Percentiles rank a stretch among this genome's conserved stretches.
These are phyloP conservation scores for Acanthoscelides obtectus DNA, from an alignment of 2,888 invertebrate genomes.

Conservation along the genomic window DNA sequence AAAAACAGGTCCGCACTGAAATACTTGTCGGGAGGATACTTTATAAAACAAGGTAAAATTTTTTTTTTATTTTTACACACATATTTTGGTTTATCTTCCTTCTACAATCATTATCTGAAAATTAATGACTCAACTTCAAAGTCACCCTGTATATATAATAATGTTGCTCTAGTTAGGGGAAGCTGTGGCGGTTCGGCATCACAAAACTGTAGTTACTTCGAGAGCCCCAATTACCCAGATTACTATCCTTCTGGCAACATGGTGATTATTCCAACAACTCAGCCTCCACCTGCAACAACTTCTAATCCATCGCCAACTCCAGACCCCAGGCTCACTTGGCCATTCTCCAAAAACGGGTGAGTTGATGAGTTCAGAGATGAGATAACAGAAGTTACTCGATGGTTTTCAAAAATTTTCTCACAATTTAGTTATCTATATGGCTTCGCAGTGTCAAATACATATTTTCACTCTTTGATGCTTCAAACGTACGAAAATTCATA, in stretches of 20 bases:
- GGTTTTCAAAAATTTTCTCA: no score
- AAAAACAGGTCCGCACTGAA: no score
- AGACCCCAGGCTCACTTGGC: constrained; percentile 32
- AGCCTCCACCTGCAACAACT: constrained; percentile 20
- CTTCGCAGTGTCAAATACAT: no score
- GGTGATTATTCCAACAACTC: constrained; percentile 29
- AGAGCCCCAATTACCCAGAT: constrained; percentile 65
- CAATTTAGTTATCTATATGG: no score
- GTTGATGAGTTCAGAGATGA: neutral
- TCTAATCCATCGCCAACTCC: constrained; percentile 30
- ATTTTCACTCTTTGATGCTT: no score
- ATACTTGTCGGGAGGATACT: no score
- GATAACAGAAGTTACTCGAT: neutral
- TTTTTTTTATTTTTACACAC: no score
- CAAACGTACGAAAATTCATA: no score
- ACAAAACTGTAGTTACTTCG: constrained; percentile 65
- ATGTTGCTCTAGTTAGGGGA: constrained; percentile 53
- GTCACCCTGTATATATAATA: neutral
- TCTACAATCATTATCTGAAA: no score
- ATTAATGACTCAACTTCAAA: no score
- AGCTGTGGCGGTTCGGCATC: constrained; percentile 62
- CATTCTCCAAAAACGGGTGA: neutral
- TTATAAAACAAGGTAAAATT: no score
- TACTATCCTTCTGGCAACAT: constrained; percentile 38
- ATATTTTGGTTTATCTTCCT: no score